Percentiles rank a stretch among this genome's conserved stretches.
Evolutionary conservation across 2,797 vertebrate genomes (phyloP).

Genomic region (Nannoperca obscura): DNA sequence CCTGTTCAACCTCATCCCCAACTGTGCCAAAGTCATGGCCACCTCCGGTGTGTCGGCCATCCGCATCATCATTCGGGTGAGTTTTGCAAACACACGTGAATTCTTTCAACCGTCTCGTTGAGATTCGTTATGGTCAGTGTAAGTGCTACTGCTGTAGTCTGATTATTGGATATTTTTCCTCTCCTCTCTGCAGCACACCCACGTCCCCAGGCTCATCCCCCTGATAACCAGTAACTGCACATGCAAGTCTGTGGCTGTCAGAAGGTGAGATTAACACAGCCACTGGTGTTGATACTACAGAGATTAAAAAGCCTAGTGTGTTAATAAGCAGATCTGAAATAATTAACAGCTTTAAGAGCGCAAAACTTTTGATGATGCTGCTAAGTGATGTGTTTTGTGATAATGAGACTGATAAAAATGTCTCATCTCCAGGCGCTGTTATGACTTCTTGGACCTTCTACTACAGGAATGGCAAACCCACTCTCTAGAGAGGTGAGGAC

Average conservation of each 20-base stretch:
- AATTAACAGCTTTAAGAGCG: background rate
- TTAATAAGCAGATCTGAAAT: background rate
- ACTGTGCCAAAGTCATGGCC: conserved; percentile 98
- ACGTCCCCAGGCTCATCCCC: conserved; percentile 96
- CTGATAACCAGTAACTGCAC: conserved; percentile 98
- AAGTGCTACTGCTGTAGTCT: background rate
- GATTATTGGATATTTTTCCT: background rate
- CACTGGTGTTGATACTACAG: background rate
- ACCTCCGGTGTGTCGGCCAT: conserved; percentile 95
- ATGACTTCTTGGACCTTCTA: conserved; percentile 95
- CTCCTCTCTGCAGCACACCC: conserved; percentile 90
- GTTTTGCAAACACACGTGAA: conserved; percentile 40
- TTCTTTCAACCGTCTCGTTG: background rate
- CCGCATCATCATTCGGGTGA: conserved; percentile 95
- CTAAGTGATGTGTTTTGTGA: background rate
- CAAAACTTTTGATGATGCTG: background rate
- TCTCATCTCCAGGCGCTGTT: conserved; percentile 89
- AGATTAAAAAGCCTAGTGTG: background rate
- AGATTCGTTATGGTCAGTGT: background rate
- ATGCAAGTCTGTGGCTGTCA: conserved; percentile 95
- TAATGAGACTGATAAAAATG: conserved; percentile 17
- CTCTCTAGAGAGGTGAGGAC: conserved; percentile 93
- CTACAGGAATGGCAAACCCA: conserved; percentile 98
- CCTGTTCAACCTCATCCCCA: conserved; percentile 98
- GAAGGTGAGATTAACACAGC: conserved; percentile 88